phyloP scores from a whole-genome alignment of 92 coral and sea anemone species.

The Anthopleura xanthogrammica region DNA sequence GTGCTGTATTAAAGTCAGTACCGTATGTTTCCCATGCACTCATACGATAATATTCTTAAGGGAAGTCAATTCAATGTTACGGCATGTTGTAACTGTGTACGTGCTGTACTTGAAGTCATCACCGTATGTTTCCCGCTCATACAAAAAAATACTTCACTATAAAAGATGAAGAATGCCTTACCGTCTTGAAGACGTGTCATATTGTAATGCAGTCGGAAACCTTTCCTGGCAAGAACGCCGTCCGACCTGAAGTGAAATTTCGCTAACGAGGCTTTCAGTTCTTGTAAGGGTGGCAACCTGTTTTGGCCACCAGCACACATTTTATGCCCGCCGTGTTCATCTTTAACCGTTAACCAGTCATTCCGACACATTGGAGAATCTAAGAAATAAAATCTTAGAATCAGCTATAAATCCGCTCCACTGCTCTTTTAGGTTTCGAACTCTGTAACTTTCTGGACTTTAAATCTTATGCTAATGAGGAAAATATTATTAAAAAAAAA shows the following conservation, averaged over 20 bases:
- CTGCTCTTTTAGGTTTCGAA: too few species aligned
- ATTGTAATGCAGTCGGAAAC: slow-evolving; percentile 66
- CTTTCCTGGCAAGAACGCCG: slow-evolving; percentile 26
- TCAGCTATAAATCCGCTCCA: not conserved
- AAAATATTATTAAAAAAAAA: too few species aligned
- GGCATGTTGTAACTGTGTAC: too few species aligned
- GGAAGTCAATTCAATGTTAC: too few species aligned
- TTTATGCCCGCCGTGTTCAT: slow-evolving; percentile 38
- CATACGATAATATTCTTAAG: too few species aligned
- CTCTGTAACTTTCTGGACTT: too few species aligned
- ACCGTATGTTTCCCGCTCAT: too few species aligned
- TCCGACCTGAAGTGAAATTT: slow-evolving; percentile 57
- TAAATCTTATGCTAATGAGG: too few species aligned
- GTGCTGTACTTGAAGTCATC: too few species aligned
- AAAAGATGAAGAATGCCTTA: not conserved
- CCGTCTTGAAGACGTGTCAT: slow-evolving; percentile 62
- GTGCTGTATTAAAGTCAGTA: too few species aligned
- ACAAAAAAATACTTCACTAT: too few species aligned
- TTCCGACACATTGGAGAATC: slow-evolving; percentile 40
- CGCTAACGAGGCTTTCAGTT: slow-evolving; percentile 50
- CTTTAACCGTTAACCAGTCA: slow-evolving; percentile 59
- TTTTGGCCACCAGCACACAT: slow-evolving; percentile 62
- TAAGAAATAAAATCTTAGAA: not conserved
- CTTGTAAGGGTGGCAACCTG: slow-evolving; percentile 47
- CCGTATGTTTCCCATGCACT: too few species aligned